Evolutionary conservation across 2,113 vertebrate species (phyloP).

Genomic region (Aphelocoma coerulescens): DNA sequence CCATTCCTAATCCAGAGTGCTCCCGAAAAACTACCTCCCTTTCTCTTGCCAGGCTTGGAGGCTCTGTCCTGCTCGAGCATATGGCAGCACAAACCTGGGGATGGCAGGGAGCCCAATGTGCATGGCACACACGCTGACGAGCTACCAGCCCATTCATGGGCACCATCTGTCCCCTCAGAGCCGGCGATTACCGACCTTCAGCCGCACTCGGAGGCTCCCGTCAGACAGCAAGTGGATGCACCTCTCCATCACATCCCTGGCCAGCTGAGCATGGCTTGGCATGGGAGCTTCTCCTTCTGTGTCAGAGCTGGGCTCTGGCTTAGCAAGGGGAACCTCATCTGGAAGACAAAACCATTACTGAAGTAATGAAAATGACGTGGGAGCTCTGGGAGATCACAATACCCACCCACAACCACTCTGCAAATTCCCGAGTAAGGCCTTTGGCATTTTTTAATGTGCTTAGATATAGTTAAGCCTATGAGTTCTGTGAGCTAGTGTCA

Average conservation of each 20-base stretch:
- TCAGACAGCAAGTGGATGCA: constrained; percentile 87
- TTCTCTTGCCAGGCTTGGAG: background rate
- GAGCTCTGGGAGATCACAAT: background rate
- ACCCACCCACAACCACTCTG: background rate
- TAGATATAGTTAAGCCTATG: background rate
- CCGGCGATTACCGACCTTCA: constrained; percentile 76
- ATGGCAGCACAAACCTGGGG: background rate
- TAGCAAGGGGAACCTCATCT: constrained; percentile 36
- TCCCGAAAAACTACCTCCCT: background rate
- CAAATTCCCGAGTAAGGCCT: background rate
- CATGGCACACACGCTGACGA: fast-evolving
- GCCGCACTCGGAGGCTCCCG: constrained; percentile 75
- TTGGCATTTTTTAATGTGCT: background rate
- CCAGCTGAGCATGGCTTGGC: constrained; percentile 78
- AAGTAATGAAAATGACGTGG: background rate
- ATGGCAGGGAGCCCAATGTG: background rate
- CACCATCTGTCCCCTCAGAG: background rate
- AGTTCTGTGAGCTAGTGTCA: background rate
- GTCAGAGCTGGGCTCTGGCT: background rate
- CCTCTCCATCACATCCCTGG: constrained; percentile 86
- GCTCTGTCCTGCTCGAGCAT: background rate
- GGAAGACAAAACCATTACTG: constrained; percentile 10
- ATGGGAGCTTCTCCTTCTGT: constrained; percentile 68
- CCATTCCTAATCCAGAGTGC: background rate
- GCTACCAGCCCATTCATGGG: background rate